Evolutionary conservation across 2,797 vertebrate species (phyloP), one percentile per base, ranked within the genome.

Genomic region (Oophaga sylvatica): DNA sequence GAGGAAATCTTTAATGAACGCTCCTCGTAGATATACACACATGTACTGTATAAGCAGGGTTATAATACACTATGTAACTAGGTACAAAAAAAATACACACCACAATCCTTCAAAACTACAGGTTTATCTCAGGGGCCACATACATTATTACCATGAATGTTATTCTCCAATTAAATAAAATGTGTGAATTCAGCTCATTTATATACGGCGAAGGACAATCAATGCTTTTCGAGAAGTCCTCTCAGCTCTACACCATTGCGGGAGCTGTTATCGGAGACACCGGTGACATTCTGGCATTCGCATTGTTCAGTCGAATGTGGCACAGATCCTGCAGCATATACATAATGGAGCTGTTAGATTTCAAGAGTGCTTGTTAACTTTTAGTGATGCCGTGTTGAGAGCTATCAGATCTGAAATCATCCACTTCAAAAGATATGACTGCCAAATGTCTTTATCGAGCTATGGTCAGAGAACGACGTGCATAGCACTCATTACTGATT

Each of bases 271-370:
- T 81, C 65, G 62, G 45, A 82, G 80, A 82, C 15, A 6, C 11
- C 12, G 4, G 7, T 48, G 15, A 45, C 63, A 68, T 10, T 68
- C 45, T 70, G 45, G 35, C 65, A 56, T 31, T 57, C 48, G 5
- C 13, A 81, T 29, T 17, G 6, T 63, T 48, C 79, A 63, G 35
- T 56, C n/a, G 6, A 56, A 12, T 20, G 62, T 62, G 68, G 17
- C 17, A 31, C 29, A 20, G 10, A 53, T 56, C 45, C 19, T 57
- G 63, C 19, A 68, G 80, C 65, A 82, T 57, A 57, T 68, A 53
- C 65, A 82, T 70, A 82, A 82, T 82, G 29, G 65, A 13, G 65
- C 45, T 57, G 81, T 82, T 82, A 53, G 10, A 56, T 57, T 57
- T 70, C 13, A 70, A 31, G 80, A 65, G 60, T 13, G 20, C 62